These are phyloP conservation scores for Amiota mariae DNA, from an alignment of 2,888 invertebrate genomes.

Conservation along the genomic window DNA sequence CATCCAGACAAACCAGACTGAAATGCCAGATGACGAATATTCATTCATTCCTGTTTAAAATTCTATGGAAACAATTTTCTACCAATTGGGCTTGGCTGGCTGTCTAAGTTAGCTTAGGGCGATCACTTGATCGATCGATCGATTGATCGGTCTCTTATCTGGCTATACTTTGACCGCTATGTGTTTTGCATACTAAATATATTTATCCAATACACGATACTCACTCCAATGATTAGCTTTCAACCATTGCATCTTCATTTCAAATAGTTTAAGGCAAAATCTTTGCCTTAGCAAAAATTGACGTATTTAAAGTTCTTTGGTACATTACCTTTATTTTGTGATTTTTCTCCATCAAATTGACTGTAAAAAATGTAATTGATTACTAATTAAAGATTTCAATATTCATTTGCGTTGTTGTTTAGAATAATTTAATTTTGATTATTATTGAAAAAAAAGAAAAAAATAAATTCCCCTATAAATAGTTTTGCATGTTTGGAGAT, in stretches of 20 bases:
- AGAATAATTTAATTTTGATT: no score
- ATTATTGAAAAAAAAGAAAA: no score
- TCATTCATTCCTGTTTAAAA: slow-evolving; percentile 10
- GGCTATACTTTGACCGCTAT: neutral
- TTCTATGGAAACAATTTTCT: slow-evolving; percentile 2
- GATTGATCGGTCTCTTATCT: neutral
- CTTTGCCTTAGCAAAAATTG: slow-evolving; percentile 8
- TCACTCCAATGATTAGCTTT: neutral
- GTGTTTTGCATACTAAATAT: slow-evolving; percentile 10
- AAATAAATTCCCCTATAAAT: no score
- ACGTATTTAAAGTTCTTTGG: slow-evolving; percentile 5
- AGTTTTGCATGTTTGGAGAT: no score
- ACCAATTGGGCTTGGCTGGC: slow-evolving; percentile 19
- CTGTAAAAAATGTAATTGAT: no score
- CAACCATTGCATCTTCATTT: neutral
- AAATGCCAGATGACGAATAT: no score
- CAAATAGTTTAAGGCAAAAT: no score
- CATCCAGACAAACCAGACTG: neutral
- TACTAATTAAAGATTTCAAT: no score
- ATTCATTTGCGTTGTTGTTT: no score
- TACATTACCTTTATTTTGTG: neutral
- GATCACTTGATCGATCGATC: no score
- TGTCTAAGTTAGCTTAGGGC: neutral
- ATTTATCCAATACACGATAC: neutral
- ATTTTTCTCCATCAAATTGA: neutral